Base-by-base conservation (phyloP, 2,113 vertebrate genomes). In the Hiodon tergisus region DNA sequence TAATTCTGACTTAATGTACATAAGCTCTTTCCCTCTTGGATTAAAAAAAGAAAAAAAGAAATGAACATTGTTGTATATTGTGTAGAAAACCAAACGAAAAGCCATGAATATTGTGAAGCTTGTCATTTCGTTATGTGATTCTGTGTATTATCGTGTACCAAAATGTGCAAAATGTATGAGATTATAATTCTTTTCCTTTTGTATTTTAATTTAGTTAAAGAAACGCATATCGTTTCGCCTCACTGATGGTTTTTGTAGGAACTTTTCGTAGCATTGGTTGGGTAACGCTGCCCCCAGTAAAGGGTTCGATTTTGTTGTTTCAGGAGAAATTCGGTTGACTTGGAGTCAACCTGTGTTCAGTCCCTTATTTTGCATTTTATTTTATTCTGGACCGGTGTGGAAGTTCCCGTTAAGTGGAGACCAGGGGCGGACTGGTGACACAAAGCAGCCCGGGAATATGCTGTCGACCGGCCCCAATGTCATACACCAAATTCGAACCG, bases 81-180 rank as follows among this genome's bases (percentile, higher is more conserved):
- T 95, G 93, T 95, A 94, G 91, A 94, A 94, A 94, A 91, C 87
- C 89, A 89, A 90, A 89, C 91, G 92, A 94, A 93, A 94, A 93
- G 94, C 94, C 94, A 94, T 95, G 94, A 93, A 94, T 95, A 95
- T 95, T 93, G 94, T 94, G 94, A 94, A 93, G 92, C 92, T 93
- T 94, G 93, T 96, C 93, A 94, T 95, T 95, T 94, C 88, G 94
- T 95, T 95, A 94, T 93, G 94, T 96, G 94, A 92, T 90, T 92
- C 91, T 94, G 91, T 95, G 93, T 94, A 92, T 93, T 93, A 89
- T 91, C 90, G 90, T 93, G 93, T 94, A 93, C 89, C 53, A 87
- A 89, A 90, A 92, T 92, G 94, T 94, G 94, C 93, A 94, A 95
- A 94, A 94, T 90, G 93, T 90, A 89, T 85, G 90, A 89, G 89